Percentiles rank a stretch among this genome's conserved stretches.
Evolutionary conservation across 2,888 invertebrate species (phyloP).

Genomic region (Schizaphis graminum): DNA sequence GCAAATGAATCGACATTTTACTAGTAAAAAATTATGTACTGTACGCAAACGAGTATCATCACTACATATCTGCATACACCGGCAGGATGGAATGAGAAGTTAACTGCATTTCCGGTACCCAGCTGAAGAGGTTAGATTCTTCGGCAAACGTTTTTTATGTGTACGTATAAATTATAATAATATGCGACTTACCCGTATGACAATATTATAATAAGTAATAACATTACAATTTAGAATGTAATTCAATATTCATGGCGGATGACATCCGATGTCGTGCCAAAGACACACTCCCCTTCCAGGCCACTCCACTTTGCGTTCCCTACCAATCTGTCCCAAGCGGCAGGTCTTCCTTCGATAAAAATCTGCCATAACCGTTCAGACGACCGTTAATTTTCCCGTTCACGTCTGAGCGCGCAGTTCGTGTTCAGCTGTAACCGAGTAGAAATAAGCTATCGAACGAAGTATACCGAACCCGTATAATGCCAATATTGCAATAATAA

Average conservation of each 20-base stretch:
- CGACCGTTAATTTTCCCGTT: slow-evolving; percentile 9
- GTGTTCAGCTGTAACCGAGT: background rate
- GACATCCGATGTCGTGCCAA: background rate
- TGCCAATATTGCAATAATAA: background rate
- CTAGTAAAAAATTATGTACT: too few species aligned
- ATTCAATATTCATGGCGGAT: background rate
- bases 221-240: background rate
- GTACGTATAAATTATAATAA: background rate
- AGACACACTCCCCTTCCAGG: background rate
- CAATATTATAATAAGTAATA: background rate
- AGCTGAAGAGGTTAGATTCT: background rate
- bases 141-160: background rate
- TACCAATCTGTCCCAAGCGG: background rate
- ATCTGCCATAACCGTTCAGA: background rate
- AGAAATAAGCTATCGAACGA: background rate
- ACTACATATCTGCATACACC: too few species aligned
- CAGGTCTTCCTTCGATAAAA: background rate
- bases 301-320: background rate
- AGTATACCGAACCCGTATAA: background rate
- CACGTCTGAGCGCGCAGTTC: slow-evolving; percentile 12
- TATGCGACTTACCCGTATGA: background rate
- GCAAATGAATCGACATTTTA: too few species aligned
- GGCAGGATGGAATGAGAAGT: background rate
- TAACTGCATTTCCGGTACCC: background rate
- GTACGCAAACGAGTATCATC: too few species aligned